Conservation (phyloP, 1,140 invertebrate species). For the Halesus radiatus region DNA sequence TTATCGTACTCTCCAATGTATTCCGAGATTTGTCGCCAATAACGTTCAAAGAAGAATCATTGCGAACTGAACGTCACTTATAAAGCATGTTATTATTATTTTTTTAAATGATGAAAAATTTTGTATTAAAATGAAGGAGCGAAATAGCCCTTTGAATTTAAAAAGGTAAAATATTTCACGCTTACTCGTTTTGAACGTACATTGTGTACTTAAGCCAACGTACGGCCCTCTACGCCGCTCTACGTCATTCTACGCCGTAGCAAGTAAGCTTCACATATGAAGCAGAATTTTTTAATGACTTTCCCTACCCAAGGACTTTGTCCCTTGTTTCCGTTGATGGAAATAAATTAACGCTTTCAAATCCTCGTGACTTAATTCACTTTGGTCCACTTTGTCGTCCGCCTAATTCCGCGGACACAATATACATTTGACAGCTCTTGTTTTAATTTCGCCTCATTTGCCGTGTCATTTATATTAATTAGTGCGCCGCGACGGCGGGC, state of each 20-base stretch:
- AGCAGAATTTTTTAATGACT: constrained; percentile 53
- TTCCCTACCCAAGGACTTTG: constrained; percentile 19
- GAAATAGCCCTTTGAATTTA: too few species aligned
- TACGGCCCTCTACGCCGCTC: background rate
- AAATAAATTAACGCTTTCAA: constrained; percentile 55
- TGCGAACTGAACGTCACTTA: too few species aligned
- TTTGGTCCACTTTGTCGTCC: constrained; percentile 38
- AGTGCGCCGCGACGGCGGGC: too few species aligned
- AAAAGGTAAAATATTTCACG: constrained; percentile 31
- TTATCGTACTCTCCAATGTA: too few species aligned
- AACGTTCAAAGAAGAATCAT: too few species aligned
- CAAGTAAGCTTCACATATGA: constrained; percentile 33
- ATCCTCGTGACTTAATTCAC: constrained; percentile 52
- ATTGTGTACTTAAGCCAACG: background rate
- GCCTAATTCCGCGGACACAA: constrained; percentile 21
- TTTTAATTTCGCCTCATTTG: constrained; percentile 26
- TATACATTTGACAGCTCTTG: constrained; percentile 33
- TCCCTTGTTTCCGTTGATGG: constrained; percentile 52
- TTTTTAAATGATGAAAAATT: too few species aligned
- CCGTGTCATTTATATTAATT: constrained; percentile 17
- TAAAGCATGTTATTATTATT: too few species aligned
- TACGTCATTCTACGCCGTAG: background rate
- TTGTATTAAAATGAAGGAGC: too few species aligned
- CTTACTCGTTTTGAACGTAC: background rate
- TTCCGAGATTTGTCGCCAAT: too few species aligned